A percentile compares a stretch with the other conserved stretches of the same genome.
Evolutionary conservation across 2,113 vertebrate species (phyloP).

Genomic region (Triplophysa tibetana): DNA sequence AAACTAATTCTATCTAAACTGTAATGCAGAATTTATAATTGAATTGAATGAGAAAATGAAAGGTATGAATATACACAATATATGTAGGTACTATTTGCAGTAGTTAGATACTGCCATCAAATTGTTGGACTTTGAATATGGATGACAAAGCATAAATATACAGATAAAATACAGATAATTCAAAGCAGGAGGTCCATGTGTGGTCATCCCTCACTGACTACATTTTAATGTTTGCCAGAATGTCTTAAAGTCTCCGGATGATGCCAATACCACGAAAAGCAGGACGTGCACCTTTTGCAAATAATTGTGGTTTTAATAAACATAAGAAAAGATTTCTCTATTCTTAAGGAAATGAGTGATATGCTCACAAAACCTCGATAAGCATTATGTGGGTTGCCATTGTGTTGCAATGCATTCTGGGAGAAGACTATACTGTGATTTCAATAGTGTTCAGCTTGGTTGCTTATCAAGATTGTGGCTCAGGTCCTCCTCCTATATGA

Average conservation of each 20-base stretch:
- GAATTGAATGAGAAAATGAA: not conserved
- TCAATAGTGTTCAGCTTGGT: too few species aligned
- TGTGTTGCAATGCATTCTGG: too few species aligned
- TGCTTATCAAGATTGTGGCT: not conserved
- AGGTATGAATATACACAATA: not conserved
- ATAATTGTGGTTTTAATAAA: too few species aligned
- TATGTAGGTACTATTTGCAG: not conserved
- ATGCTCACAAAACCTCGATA: too few species aligned
- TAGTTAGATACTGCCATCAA: not conserved
- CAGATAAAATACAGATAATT: not conserved
- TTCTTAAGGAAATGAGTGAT: too few species aligned
- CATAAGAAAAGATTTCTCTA: too few species aligned
- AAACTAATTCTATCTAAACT: not conserved
- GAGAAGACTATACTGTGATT: too few species aligned
- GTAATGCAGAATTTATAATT: not conserved
- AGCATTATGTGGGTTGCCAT: too few species aligned
- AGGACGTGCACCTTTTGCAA: too few species aligned
- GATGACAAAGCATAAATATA: not conserved
- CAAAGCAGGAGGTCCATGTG: not conserved
- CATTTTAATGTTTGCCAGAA: not conserved
- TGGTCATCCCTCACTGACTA: not conserved
- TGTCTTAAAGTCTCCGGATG: not conserved
- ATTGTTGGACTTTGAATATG: slow-evolving; percentile 2
- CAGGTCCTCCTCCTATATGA: not conserved
- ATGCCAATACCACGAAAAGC: too few species aligned